Conservation (phyloP, 2,113 vertebrate genomes). For the Cyprinodon brontotheroides region DNA sequence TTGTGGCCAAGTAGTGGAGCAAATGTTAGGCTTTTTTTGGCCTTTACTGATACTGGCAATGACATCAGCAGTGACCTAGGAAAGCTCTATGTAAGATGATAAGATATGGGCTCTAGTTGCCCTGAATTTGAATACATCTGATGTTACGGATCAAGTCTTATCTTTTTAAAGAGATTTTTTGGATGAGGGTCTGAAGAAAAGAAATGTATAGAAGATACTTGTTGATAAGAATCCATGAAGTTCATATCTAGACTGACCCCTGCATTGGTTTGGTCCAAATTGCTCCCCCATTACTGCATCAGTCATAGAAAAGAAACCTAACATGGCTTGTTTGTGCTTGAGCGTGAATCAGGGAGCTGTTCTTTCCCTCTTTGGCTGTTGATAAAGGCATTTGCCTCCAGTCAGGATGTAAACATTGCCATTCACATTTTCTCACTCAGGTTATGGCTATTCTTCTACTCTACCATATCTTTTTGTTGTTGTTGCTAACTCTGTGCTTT, state of each 20-base stretch:
- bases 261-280: not conserved
- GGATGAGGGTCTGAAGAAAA: slow-evolving; percentile 21
- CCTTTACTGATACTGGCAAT: not conserved
- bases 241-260: slow-evolving; percentile 46
- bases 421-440: slow-evolving; percentile 59
- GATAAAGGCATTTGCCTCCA: slow-evolving; percentile 41
- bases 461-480: slow-evolving; percentile 9
- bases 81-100: not conserved
- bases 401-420: slow-evolving; percentile 55
- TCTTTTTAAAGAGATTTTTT: not conserved
- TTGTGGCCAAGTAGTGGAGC: not conserved
- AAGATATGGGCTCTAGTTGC: not conserved
- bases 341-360: slow-evolving; percentile 35
- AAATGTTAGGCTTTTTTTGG: not conserved
- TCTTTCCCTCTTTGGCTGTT: slow-evolving; percentile 33
- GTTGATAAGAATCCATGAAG: slow-evolving; percentile 64
- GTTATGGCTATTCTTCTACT: slow-evolving; percentile 43
- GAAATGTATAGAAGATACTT: slow-evolving; percentile 44
- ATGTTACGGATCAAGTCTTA: not conserved
- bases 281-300: slow-evolving; percentile 42
- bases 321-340: slow-evolving; percentile 64
- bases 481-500: not conserved
- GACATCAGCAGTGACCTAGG: not conserved
- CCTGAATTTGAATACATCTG: not conserved
- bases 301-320: slow-evolving; percentile 54